Evolutionary conservation across 23 tunicate species (phyloP).

Genomic region (Trididemnum nubilum): DNA sequence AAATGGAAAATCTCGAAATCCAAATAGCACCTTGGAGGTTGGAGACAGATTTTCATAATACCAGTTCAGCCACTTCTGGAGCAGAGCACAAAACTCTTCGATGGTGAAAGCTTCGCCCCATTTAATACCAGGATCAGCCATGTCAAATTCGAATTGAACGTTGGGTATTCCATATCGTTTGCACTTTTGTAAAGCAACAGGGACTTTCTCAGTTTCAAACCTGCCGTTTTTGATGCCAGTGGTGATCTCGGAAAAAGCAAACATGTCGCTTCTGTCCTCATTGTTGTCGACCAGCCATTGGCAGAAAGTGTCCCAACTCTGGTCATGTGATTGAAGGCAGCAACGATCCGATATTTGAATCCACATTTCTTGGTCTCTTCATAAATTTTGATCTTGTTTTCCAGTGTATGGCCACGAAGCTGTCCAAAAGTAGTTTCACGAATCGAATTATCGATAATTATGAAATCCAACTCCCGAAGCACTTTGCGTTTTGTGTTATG

Average conservation of each 20-base stretch:
- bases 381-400: constrained; percentile 32
- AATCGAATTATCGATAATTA: constrained; percentile 23
- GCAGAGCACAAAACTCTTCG: constrained; percentile 20
- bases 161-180: constrained; percentile 26
- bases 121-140: constrained; percentile 23
- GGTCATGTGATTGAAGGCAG: constrained; percentile 27
- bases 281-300: constrained; percentile 26
- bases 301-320: too few relatives aligned
- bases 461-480: background rate
- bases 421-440: constrained; percentile 32
- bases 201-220: constrained; percentile 9
- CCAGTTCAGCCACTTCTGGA: constrained; percentile 22
- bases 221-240: constrained; percentile 1
- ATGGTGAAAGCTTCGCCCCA: constrained; percentile 26
- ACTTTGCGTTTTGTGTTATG: constrained; percentile 14
- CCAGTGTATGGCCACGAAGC: constrained; percentile 36
- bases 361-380: constrained; percentile 34
- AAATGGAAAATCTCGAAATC: constrained; percentile 29
- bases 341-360: constrained; percentile 4
- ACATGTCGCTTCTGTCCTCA: constrained; percentile 13
- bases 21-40: constrained; percentile 7
- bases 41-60: constrained; percentile 22
- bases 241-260: constrained; percentile 29
- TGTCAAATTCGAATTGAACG: constrained; percentile 21
- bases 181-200: constrained; percentile 15